phyloP scores from a whole-genome alignment of 2,797 vertebrate genomes.

The Coregonus sp. region DNA sequence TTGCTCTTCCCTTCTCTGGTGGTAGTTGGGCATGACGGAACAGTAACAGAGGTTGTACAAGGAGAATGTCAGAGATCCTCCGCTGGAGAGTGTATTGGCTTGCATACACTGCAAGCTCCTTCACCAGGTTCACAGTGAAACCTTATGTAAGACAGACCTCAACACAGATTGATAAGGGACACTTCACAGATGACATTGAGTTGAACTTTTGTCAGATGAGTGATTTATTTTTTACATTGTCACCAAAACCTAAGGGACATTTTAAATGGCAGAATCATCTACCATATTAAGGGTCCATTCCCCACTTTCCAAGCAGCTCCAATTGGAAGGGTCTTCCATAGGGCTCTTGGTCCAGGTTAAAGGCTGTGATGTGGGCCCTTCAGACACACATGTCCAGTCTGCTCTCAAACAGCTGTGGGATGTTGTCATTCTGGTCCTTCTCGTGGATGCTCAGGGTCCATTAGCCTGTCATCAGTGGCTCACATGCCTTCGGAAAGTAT shows the following conservation, averaged over 20 bases:
- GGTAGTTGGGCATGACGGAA: slow-evolving; percentile 46
- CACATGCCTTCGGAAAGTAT: too few relatives aligned
- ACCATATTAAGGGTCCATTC: slow-evolving; percentile 61
- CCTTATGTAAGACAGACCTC: slow-evolving; percentile 38
- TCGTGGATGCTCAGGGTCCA: slow-evolving; percentile 63
- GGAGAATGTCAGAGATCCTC: not conserved
- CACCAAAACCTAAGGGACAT: not conserved
- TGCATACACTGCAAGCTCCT: slow-evolving; percentile 24
- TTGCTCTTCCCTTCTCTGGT: not conserved
- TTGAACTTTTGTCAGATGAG: too few relatives aligned
- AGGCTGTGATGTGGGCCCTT: slow-evolving; percentile 58
- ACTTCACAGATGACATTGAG: too few relatives aligned
- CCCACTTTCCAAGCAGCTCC: slow-evolving; percentile 62
- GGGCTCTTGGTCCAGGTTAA: slow-evolving; percentile 51
- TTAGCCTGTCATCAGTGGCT: slow-evolving; percentile 65
- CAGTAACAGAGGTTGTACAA: slow-evolving; percentile 61
- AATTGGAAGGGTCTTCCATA: slow-evolving; percentile 18
- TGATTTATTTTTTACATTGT: not conserved
- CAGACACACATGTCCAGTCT: slow-evolving; percentile 51
- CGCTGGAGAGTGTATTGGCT: slow-evolving; percentile 36
- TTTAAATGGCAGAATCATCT: slow-evolving; percentile 12
- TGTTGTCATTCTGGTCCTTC: slow-evolving; percentile 68
- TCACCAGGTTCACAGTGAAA: slow-evolving; percentile 55
- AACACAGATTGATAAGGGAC: too few relatives aligned
- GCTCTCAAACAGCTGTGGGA: slow-evolving; percentile 50